These are phyloP conservation scores for Cactoblastis cactorum DNA, from an alignment of 2,888 invertebrate genomes.

Conservation along the genomic window DNA sequence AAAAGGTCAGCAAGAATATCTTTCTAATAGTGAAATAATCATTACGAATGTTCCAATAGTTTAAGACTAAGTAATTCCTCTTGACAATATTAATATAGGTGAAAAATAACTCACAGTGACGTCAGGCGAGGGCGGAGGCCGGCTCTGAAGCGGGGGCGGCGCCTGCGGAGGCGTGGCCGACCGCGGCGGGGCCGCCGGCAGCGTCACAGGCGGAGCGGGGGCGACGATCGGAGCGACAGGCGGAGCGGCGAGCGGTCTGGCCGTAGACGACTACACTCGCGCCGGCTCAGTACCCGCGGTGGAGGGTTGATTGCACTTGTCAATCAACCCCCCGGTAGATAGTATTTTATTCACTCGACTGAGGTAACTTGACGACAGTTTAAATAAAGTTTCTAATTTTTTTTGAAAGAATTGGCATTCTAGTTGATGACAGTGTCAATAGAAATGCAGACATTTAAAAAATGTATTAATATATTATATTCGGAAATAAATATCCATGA, in stretches of 20 bases:
- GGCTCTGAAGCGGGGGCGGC: conserved; percentile 24
- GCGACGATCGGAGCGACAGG: conserved; percentile 25
- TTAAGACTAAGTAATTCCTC: too few species aligned
- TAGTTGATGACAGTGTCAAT: too few species aligned
- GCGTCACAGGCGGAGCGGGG: conserved; percentile 45
- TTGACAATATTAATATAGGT: not conserved
- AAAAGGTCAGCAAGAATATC: too few species aligned
- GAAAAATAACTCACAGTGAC: conserved; percentile 12
- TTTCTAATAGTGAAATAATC: too few species aligned
- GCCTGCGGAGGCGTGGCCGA: conserved; percentile 15
- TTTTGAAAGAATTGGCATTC: too few species aligned
- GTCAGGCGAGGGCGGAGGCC: conserved; percentile 21
- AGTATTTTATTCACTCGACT: not conserved
- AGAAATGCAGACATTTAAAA: too few species aligned
- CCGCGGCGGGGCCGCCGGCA: conserved; percentile 34
- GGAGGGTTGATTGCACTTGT: conserved; percentile 47
- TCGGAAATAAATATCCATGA: too few species aligned
- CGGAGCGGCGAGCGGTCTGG: conserved; percentile 46
- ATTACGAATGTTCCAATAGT: too few species aligned
- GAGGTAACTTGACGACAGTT: not conserved
- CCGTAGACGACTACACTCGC: conserved; percentile 61
- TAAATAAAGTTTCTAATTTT: too few species aligned
- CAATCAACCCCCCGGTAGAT: conserved; percentile 44
- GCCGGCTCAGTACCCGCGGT: conserved; percentile 49
- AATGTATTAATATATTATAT: too few species aligned